Percentiles rank a stretch among this genome's conserved stretches.
These are phyloP conservation scores for Macrosoma leucophasiata DNA, from an alignment of 2,888 invertebrate species.

Conservation along the genomic window DNA sequence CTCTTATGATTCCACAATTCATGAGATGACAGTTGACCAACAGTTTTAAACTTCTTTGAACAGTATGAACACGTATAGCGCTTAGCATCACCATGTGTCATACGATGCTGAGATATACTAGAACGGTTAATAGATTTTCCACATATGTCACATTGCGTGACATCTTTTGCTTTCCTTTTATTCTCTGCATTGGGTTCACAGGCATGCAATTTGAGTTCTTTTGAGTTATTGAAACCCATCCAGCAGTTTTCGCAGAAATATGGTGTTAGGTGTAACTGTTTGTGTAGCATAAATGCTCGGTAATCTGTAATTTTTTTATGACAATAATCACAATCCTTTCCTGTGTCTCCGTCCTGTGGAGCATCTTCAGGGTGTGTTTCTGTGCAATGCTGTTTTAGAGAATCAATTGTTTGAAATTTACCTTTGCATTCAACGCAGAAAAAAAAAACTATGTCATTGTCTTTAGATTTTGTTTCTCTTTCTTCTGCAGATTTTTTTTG, in stretches of 20 bases:
- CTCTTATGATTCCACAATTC: conserved; percentile 66
- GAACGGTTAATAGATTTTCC: conserved; percentile 68
- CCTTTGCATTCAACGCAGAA: conserved; percentile 65
- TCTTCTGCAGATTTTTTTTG: no score
- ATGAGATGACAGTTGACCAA: conserved; percentile 61
- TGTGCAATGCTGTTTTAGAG: conserved; percentile 49
- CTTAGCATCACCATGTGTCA: conserved; percentile 58
- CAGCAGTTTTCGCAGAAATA: conserved; percentile 65
- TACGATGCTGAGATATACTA: conserved; percentile 64
- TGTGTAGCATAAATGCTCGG: conserved; percentile 54
- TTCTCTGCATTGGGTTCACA: conserved; percentile 50
- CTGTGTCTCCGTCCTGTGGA: no score
- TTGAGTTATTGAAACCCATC: conserved; percentile 52
- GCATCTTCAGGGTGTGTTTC: conserved; percentile 50
- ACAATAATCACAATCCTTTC: conserved; percentile 64
- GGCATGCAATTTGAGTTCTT: conserved; percentile 43
- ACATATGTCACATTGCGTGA: conserved; percentile 65
- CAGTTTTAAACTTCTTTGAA: conserved; percentile 68
- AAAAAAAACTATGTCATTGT: conserved; percentile 34
- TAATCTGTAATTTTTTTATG: conserved; percentile 66
- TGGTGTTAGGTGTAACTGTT: conserved; percentile 60
- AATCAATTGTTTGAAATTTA: conserved; percentile 43
- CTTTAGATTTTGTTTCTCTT: no score
- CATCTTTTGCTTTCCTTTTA: conserved; percentile 43
- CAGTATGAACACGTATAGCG: conserved; percentile 65